Base-by-base conservation (phyloP, 2,888 invertebrate species). In the Drosophila lacicola region DNA sequence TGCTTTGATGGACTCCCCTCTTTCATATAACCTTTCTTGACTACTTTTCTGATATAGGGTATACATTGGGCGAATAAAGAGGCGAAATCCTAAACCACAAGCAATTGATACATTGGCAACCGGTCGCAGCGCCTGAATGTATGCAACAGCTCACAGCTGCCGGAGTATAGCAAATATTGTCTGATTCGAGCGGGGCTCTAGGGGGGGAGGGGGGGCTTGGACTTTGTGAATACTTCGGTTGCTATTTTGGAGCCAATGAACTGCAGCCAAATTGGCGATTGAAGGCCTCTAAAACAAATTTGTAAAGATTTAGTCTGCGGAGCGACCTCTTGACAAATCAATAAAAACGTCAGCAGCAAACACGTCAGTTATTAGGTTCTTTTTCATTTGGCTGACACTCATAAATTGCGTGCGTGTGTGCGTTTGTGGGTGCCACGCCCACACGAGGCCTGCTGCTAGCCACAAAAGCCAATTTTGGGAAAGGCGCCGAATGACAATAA, bases 291-390 rank as follows among this genome's bases (percentile, higher is more conserved):
- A 29, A 29, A 29, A 8, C 29, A 8, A 8, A 57, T 11, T 41
- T 47, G 33, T 21, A 21, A 34, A 58, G 54, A 19, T 25, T 66
- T 37, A 10, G 14, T 21, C n/a, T 46, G 25, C 34, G 21, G 4
- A 21, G 17, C 6, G 13, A 36, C 9, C 70, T 63, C 70, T 70
- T 70, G 67, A 68, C 53, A 84, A 87, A 82, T 84, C 82, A 82
- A 83, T 83, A 83, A 87, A 87, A 79, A 70, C 42, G 74, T 77
- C 85, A 77, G 53, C 54, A 55, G 46, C 82, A 84, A 82, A 70
- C 77, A 71, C 58, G 76, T 66, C 62, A 56, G 65, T 87, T 83
- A 82, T 85, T 85, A 85, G 69, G 69, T 83, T 53, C 8, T 8
- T 29, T 29, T 29, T 29, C 8, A 8, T 29, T 85, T 68, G 62